Evolutionary conservation across 2,113 vertebrate genomes (phyloP), one percentile per base, ranked within the genome.

Genomic region (Gymnobelideus leadbeateri): DNA sequence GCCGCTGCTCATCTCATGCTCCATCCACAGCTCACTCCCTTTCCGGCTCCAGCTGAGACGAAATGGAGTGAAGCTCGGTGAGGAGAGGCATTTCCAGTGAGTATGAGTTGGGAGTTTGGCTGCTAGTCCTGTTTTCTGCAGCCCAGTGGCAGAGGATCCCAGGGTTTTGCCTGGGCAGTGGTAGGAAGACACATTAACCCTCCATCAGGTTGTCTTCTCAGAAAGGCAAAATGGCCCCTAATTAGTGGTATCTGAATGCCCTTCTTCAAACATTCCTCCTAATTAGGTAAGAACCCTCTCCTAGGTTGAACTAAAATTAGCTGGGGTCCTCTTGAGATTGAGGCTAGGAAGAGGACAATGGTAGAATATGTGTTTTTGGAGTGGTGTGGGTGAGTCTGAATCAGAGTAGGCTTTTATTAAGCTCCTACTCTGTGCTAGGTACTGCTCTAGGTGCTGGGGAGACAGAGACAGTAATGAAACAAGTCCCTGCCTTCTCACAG

Each of bases 1-100:
- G 97, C 98, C 99, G 0, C 98, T 98, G 96, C 97, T 98, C 89
- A 98, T 99, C 95, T 98, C 98, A 97, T 99, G 99, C 97, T 99
- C 98, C 0, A 99, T 99, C 14, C 37, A 96, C 92, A 99, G 99
- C 2, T 98, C 99, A 90, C 96, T 99, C 90, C 99, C 99, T 90
- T 99, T 99, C 96, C 98, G 52, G 91, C 98, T 99, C 11, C 98
- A 99, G 98, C 99, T 99, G 97, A 98, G 98, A 94, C 98, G 98
- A 0, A 98, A 97, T 0, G 99, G 99, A 96, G 96, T 89, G 96
- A 97, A 95, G 25, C 98, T 99, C 0, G 98, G 99, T 94, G 98
- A 99, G 50, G 99, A 99, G 94, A 98, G 96, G 93, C 95, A 96
- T 89, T 99, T 99, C 90, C 98, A 98, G 99, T 99, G 96, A 99